phyloP scores from a whole-genome alignment of 2,888 invertebrate species.

The Tetragnatha montana region DNA sequence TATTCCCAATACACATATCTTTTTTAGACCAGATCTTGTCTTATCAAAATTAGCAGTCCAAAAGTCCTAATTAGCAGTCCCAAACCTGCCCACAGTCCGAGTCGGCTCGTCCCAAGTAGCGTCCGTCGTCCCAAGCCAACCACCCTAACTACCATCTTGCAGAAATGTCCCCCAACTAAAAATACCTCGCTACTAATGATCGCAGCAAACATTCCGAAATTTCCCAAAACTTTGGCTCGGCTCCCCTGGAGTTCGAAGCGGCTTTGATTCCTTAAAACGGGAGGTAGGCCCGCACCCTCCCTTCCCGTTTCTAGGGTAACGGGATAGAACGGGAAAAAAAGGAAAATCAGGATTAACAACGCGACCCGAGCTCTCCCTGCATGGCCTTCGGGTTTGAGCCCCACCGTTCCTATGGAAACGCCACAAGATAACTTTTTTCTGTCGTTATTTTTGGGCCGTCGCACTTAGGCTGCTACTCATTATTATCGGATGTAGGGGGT shows the following conservation, averaged over 20 bases:
- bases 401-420: constrained; percentile 52
- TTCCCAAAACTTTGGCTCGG: constrained; percentile 20
- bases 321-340: constrained; percentile 33
- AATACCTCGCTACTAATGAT: constrained; percentile 15
- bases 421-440: constrained; percentile 55
- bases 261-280: constrained; percentile 37
- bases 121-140: background rate
- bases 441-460: constrained; percentile 56
- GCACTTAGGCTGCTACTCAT: constrained; percentile 54
- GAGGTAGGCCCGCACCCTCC: constrained; percentile 24
- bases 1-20: no score
- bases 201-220: constrained; percentile 10
- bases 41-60: no score
- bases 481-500: constrained; percentile 29
- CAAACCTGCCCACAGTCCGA: no score
- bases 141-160: background rate
- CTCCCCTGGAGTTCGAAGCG: background rate
- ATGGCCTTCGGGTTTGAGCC: constrained; percentile 48
- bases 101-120: no score
- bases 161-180: background rate
- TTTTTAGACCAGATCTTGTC: no score
- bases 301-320: constrained; percentile 41
- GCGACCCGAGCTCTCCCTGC: constrained; percentile 38
- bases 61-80: no score
- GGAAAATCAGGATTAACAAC: constrained; percentile 54